Evolutionary conservation across 1,140 invertebrate species (phyloP).

Genomic region (Leptonema lineaticorne): DNA sequence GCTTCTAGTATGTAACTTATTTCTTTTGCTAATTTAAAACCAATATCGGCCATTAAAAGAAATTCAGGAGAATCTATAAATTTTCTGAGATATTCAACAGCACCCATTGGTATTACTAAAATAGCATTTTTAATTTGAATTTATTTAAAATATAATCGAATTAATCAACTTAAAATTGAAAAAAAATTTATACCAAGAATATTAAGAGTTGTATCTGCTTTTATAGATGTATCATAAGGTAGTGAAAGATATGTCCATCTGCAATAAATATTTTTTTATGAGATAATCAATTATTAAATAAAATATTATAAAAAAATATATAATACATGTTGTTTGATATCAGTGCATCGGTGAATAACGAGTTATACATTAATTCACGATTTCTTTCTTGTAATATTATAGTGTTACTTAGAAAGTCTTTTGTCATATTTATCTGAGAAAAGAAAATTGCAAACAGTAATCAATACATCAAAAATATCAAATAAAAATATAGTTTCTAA

Average conservation of each 20-base stretch:
- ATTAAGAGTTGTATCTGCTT: neutral
- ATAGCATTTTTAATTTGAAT: neutral
- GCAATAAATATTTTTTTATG: neutral
- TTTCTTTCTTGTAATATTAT: neutral
- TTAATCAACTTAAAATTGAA: neutral
- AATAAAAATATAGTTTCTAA: neutral
- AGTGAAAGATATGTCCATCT: neutral
- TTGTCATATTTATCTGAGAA: neutral
- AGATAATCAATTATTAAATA: neutral
- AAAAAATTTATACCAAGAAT: neutral
- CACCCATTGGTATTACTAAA: constrained; percentile 5
- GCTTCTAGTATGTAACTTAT: neutral
- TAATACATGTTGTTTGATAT: neutral
- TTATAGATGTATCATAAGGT: neutral
- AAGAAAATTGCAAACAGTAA: too few relatives aligned
- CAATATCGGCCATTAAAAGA: constrained; percentile 3
- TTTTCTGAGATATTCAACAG: neutral
- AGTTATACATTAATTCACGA: neutral
- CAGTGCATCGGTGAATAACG: neutral
- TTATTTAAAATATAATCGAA: neutral
- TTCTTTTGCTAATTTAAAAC: constrained; percentile 4
- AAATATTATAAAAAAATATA: neutral
- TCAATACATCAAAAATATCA: neutral
- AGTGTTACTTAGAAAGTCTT: neutral
- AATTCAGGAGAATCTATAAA: neutral